Base-by-base conservation (phyloP, 2,113 vertebrate species). In the Stigmatopora nigra region DNA sequence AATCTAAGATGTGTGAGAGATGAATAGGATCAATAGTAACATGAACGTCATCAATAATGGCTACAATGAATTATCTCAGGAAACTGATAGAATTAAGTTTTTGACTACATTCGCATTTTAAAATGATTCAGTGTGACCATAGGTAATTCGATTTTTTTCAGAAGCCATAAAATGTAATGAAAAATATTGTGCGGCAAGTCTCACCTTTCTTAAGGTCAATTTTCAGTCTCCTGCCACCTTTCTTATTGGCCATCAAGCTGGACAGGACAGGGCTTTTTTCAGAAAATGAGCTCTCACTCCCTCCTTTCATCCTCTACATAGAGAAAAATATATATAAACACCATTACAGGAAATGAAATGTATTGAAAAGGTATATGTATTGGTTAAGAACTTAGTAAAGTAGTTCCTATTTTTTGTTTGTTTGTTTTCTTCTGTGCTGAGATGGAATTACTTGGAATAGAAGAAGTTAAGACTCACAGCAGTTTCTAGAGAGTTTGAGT, bases 131-230 rank as follows among this genome's bases (percentile, higher is more conserved):
- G 38, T 41, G 38, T 41, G 38, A 41, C 38, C 38, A 41, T 10
- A 10, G 38, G 38, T 41, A 4, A 41, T 41, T 41, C 9, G 5
- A 31, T 31, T 31, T 31, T 31, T 31, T 31, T 31, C 10, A 31
- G 22, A 31, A 2, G 15, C 25, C 4, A 31, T 31, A 14, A 14
- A 15, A 13, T 31, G 31, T 0, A 56, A 35, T n/a, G 3, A 19
- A 41, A 58, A 60, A 6, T 14, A 17, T 7, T 53, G 53, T 64
- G n/a, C 45, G 4, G 13, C 3, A 46, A 3, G 3, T 45, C 71
- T 86, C 83, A 98, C 97, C 97, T 93, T 99, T 99, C 82, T 92
- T 98, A 61, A 99, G 89, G 77, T 98, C 95, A 61, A 99, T 95
- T 84, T 91, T 93, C 77, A 97, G 87, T 85, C 88, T 93, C 67